phyloP scores from a whole-genome alignment of 2,797 vertebrate genomes.

The Myioborus miniatus region DNA sequence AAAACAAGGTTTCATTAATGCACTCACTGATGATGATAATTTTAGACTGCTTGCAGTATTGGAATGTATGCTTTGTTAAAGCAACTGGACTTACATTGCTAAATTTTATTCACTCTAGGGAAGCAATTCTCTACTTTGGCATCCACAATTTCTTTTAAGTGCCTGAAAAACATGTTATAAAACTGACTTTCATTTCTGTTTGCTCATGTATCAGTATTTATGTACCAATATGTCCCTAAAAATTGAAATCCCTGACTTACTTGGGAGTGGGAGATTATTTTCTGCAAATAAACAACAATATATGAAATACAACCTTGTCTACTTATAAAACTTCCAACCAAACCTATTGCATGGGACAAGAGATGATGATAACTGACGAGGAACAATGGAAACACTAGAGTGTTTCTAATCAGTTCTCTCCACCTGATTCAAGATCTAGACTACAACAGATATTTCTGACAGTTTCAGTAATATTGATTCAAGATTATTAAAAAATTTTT shows the following conservation, averaged over 20 bases:
- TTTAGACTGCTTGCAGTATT: conserved; percentile 40
- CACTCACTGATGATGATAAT: conserved; percentile 42
- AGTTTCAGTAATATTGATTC: not conserved
- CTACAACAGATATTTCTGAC: not conserved
- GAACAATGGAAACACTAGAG: not conserved
- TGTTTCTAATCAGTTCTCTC: not conserved
- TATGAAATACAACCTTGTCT: not conserved
- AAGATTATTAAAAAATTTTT: not conserved
- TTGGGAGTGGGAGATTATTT: not conserved
- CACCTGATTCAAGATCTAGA: not conserved
- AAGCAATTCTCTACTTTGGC: not conserved
- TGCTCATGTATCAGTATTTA: not conserved
- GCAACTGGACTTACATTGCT: conserved; percentile 10
- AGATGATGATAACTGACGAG: not conserved
- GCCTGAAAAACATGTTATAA: conserved; percentile 32
- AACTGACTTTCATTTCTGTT: conserved; percentile 5
- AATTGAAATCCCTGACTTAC: not conserved
- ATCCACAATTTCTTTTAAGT: conserved; percentile 2
- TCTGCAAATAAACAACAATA: not conserved
- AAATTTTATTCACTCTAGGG: conserved; percentile 31
- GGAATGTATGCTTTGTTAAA: conserved; percentile 37
- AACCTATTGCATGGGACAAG: not conserved
- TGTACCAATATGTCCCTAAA: not conserved
- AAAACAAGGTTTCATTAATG: conserved; percentile 57
- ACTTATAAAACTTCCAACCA: not conserved